Conservation (phyloP, 2,888 invertebrate genomes). For the Coelopa pilipes region DNA sequence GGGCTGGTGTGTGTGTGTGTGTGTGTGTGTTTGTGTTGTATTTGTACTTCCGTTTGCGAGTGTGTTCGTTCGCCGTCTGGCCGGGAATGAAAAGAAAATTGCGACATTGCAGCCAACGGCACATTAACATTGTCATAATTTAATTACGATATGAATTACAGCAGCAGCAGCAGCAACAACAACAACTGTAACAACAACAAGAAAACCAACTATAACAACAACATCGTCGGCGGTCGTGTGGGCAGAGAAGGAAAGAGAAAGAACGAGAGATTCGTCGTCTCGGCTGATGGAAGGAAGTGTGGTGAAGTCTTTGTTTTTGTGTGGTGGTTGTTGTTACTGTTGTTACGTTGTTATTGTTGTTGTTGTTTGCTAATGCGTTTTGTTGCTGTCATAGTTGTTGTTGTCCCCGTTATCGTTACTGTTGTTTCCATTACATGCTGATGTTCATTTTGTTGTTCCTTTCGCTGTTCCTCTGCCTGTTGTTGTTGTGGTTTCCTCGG, state of each 20-base stretch:
- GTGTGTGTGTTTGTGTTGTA: not conserved
- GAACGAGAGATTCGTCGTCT: not conserved
- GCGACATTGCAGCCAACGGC: conserved; percentile 46
- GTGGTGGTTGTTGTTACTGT: not conserved
- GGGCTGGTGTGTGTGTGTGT: not conserved
- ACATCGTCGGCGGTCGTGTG: not conserved
- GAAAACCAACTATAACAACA: not conserved
- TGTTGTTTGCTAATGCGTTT: too few relatives aligned
- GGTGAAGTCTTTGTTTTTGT: not conserved
- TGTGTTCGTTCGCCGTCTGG: conserved; percentile 20
- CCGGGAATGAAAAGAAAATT: conserved; percentile 12
- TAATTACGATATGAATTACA: conserved; percentile 52
- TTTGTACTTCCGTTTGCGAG: too few relatives aligned
- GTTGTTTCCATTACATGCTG: too few relatives aligned
- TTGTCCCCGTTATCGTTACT: too few relatives aligned
- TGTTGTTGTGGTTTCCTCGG: not conserved
- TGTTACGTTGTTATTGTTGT: too few relatives aligned
- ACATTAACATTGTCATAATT: conserved; percentile 61
- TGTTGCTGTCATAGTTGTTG: too few relatives aligned
- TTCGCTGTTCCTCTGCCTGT: not conserved
- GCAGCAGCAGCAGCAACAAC: not conserved
- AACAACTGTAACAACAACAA: not conserved
- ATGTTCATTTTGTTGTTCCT: too few relatives aligned
- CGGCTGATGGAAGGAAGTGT: not conserved
- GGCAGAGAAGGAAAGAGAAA: not conserved